phyloP scores from a whole-genome alignment of 2,113 vertebrate species.

The Forbesichthys agassizii region DNA sequence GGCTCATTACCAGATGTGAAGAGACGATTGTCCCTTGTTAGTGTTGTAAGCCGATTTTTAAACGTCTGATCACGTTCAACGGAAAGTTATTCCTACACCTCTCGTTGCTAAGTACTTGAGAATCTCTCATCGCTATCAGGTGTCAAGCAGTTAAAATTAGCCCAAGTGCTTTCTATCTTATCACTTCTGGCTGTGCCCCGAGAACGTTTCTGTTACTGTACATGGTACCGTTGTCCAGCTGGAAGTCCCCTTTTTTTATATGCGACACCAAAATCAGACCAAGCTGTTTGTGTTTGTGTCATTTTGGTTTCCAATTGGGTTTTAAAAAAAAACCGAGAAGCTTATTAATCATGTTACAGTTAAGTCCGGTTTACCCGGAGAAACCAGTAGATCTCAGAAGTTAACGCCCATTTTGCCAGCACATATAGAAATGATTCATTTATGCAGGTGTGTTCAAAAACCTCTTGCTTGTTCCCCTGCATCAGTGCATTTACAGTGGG shows the following conservation, averaged over 20 bases:
- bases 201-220: not conserved
- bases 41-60: not conserved
- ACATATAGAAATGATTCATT: too few relatives aligned
- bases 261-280: not conserved
- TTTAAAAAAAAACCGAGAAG: not conserved
- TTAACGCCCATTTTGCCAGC: too few relatives aligned
- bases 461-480: too few relatives aligned
- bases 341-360: not conserved
- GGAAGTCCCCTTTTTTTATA: not conserved
- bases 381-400: too few relatives aligned
- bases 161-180: not conserved
- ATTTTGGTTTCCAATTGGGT: not conserved
- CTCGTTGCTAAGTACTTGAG: not conserved
- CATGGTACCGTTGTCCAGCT: not conserved
- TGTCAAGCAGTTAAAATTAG: conserved; percentile 1
- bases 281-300: not conserved
- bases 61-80: too few relatives aligned
- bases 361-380: too few relatives aligned
- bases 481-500: too few relatives aligned
- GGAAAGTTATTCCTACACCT: not conserved
- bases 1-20: too few relatives aligned
- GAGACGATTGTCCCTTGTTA: not conserved
- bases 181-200: not conserved
- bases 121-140: not conserved
- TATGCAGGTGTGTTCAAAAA: too few relatives aligned